A percentile compares a stretch with the other conserved stretches of the same genome.
Evolutionary conservation across 1,140 invertebrate genomes (phyloP).

Genomic region (Drosophila biarmipes): DNA sequence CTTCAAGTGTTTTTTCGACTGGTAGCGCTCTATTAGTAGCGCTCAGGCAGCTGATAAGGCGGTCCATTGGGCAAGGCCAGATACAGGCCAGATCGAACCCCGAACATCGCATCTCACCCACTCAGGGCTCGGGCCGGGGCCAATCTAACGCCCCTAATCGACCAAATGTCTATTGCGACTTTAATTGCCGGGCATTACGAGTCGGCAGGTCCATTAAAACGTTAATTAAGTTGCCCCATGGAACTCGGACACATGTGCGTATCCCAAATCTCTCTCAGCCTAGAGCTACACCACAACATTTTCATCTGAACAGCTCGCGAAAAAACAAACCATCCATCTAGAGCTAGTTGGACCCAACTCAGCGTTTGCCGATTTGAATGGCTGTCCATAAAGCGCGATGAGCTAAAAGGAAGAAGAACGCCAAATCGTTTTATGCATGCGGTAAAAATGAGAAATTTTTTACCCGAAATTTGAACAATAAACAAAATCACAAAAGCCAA

Average conservation of each 20-base stretch:
- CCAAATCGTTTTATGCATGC: conserved; percentile 70
- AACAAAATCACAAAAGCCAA: conserved; percentile 83
- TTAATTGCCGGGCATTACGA: conserved; percentile 76
- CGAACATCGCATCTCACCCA: conserved; percentile 45
- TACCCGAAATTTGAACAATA: conserved; percentile 80
- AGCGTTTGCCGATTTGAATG: conserved; percentile 64
- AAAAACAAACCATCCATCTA: conserved; percentile 50
- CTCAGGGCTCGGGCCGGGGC: conserved; percentile 16
- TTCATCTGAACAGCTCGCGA: conserved; percentile 76
- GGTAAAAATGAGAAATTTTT: conserved; percentile 75
- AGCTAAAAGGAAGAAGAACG: conserved; percentile 19
- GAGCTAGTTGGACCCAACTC: conserved; percentile 55
- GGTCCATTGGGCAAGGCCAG: conserved; percentile 10
- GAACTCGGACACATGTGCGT: conserved; percentile 48
- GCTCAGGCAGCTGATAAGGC: conserved; percentile 74
- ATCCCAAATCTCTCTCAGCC: conserved; percentile 20
- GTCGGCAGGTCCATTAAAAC: conserved; percentile 78
- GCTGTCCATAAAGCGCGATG: conserved; percentile 56
- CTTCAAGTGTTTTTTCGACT: conserved; percentile 64
- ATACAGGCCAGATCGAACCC: neutral
- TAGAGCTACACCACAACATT: conserved; percentile 67
- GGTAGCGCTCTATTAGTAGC: conserved; percentile 49
- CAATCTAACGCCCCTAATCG: conserved; percentile 18
- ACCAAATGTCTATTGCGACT: conserved; percentile 47
- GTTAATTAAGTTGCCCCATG: conserved; percentile 79